Evolutionary conservation across 2,797 vertebrate genomes (phyloP).

Genomic region (Triplophysa bombifrons): DNA sequence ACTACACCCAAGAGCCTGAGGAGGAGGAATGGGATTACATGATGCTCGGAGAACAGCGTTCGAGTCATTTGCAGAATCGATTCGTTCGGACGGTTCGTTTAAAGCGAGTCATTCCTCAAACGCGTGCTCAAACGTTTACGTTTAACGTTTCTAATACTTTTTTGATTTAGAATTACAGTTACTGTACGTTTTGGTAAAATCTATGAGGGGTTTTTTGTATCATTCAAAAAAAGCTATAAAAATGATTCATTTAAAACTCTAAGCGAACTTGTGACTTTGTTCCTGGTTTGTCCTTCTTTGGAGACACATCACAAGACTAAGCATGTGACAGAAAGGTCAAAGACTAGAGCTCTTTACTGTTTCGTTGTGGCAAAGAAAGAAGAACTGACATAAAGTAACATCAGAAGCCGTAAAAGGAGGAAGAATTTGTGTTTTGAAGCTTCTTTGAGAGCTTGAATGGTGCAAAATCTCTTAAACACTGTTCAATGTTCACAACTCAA

Average conservation of each 20-base stretch:
- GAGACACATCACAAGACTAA: constrained; percentile 53
- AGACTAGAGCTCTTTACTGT: background rate
- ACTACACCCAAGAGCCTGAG: background rate
- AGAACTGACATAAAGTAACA: background rate
- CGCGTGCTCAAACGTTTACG: no score
- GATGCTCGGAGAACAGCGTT: background rate
- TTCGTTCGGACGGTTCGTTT: background rate
- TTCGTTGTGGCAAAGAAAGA: background rate
- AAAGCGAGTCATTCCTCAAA: background rate
- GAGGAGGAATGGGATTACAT: background rate
- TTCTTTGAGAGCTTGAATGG: no score
- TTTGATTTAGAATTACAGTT: background rate
- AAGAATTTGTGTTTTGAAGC: no score
- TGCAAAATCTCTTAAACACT: no score
- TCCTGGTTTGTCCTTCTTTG: background rate
- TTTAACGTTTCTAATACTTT: background rate
- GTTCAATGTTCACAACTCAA: no score
- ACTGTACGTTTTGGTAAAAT: background rate
- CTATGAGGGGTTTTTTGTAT: background rate
- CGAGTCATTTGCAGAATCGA: background rate
- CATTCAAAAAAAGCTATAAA: background rate
- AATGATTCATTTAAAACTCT: background rate
- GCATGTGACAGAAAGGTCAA: constrained; percentile 35
- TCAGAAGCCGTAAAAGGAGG: background rate
- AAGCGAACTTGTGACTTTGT: background rate